These are phyloP conservation scores for Tetramorium parvispinum DNA, from an alignment of 1,140 invertebrate species.

Conservation along the genomic window DNA sequence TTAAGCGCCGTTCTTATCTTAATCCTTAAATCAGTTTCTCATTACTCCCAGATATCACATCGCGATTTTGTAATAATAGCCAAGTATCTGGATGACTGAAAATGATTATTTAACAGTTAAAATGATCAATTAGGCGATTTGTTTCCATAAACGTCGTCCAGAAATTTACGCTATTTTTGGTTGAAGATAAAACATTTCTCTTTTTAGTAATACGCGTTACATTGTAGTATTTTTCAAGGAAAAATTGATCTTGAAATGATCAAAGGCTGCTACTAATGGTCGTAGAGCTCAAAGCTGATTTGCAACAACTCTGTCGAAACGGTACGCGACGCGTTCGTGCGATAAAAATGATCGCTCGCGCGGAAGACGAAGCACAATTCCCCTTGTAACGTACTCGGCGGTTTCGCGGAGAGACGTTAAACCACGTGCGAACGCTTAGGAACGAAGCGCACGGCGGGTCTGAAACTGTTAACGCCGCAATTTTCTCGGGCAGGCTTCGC, in stretches of 20 bases:
- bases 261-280: not conserved
- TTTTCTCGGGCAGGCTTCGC: conserved; percentile 53
- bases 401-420: conserved; percentile 35
- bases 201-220: not conserved
- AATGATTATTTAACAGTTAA: not conserved
- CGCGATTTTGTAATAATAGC: not conserved
- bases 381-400: conserved; percentile 13
- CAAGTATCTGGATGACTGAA: not conserved
- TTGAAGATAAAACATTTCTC: not conserved
- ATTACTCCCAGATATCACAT: not conserved
- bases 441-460: not conserved
- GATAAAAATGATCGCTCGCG: conserved; percentile 38
- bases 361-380: not conserved
- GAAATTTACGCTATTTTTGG: not conserved
- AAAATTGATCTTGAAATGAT: not conserved
- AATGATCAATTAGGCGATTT: not conserved
- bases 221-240: not conserved
- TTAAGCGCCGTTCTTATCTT: conserved; percentile 15
- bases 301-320: not conserved
- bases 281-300: not conserved
- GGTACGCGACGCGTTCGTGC: not conserved
- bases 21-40: conserved; percentile 23
- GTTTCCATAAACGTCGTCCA: not conserved
- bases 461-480: conserved; percentile 59
- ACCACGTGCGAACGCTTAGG: conserved; percentile 55